A percentile compares a stretch with the other conserved stretches of the same genome.
phyloP scores from a whole-genome alignment of 2,113 vertebrate species.

The Lophius piscatorius region DNA sequence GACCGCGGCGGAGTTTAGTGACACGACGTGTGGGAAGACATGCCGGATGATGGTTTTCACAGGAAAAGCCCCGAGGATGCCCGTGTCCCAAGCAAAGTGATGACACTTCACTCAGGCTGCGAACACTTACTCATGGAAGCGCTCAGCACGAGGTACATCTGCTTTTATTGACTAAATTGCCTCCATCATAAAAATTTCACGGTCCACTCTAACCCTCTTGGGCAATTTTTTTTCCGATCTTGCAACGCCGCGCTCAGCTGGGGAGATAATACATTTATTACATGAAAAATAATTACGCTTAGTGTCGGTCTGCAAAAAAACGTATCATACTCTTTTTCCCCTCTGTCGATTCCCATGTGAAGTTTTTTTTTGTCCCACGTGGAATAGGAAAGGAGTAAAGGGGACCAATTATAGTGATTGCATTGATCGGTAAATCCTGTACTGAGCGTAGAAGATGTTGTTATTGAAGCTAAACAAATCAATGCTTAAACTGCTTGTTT shows the following conservation, averaged over 20 bases:
- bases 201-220: constrained; percentile 29
- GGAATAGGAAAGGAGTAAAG: neutral
- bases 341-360: neutral
- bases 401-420: neutral
- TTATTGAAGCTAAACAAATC: neutral
- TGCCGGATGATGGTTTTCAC: constrained; percentile 45
- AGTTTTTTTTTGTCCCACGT: neutral
- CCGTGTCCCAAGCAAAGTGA: constrained; percentile 50
- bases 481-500: neutral
- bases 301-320: constrained; percentile 1
- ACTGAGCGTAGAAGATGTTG: neutral
- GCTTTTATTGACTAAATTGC: constrained; percentile 61
- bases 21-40: constrained; percentile 30
- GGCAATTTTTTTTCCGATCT: constrained; percentile 34
- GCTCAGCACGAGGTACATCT: constrained; percentile 45
- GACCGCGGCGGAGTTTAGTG: constrained; percentile 33
- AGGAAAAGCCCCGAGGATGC: constrained; percentile 52
- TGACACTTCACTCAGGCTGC: constrained; percentile 56
- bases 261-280: constrained; percentile 25
- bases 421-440: neutral
- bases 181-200: constrained; percentile 45
- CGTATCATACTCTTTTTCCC: neutral
- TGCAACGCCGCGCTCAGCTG: constrained; percentile 11
- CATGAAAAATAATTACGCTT: constrained; percentile 11
- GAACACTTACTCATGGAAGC: constrained; percentile 50